Base-by-base conservation (phyloP, 2,113 vertebrate genomes). In the Esox niger region DNA sequence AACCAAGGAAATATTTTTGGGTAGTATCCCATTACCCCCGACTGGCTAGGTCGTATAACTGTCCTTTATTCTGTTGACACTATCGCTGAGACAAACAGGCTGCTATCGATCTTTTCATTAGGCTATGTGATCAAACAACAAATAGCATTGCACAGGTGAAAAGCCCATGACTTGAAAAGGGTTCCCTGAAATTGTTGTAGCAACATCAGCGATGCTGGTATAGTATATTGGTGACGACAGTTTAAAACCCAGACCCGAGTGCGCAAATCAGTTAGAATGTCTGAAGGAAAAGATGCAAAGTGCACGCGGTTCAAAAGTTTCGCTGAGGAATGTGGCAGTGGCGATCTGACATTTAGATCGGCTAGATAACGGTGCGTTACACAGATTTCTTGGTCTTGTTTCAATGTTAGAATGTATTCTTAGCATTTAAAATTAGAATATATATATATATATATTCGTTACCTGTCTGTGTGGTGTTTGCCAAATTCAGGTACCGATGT, bases 71-170 rank as follows among this genome's bases (percentile, higher is more conserved):
- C 89, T 89, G 85, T 85, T 93, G 92, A 94, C 93, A 92, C 87
- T 89, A 91, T 93, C 92, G 70, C 84, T 83, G 85, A 80, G 88
- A 91, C 91, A 92, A 94, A 94, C 91, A 88, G 88, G 74, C 85
- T 77, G 75, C 79, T 91, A 94, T 94, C 91, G 93, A 95, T 94
- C 89, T 93, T 93, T 89, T 86, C 87, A 90, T 90, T 91, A n/a
- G n/a, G n/a, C n/a, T n/a, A 92, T 89, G 88, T 91, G 91, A 88
- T 89, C 88, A 86, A 88, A 85, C 88, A 90, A 81, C 91, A 88
- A 88, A 90, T 79, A 76, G 63, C 58, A 43, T 38, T 32, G 79
- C 78, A 77, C 90, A 93, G 91, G 92, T 93, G 93, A 91, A 82
- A 75, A 63, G 83, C 70, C 64, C 77, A 73, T 61, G 66, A 75